Conservation (phyloP, 2,888 invertebrate species). For the Hypomecis punctinalis region DNA sequence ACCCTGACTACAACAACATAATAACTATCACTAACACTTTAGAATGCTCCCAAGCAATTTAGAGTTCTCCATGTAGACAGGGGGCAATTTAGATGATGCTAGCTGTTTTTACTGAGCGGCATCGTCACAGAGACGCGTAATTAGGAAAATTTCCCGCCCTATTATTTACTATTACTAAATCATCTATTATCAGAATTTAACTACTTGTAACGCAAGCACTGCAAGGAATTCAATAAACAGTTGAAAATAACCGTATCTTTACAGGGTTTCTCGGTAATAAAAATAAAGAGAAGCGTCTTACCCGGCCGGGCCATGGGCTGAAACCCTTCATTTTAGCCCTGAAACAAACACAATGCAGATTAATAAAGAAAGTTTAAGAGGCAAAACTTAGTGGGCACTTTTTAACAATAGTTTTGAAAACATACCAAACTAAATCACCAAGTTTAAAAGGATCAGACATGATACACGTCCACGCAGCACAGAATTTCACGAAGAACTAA, state of each 20-base stretch:
- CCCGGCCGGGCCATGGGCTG: slow-evolving; percentile 98
- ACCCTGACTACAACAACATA: slow-evolving; percentile 3
- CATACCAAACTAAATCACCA: slow-evolving; percentile 85
- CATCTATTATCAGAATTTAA: slow-evolving; percentile 46
- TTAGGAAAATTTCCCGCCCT: slow-evolving; percentile 65
- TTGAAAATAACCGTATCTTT: slow-evolving; percentile 39
- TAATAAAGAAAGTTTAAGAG: slow-evolving; percentile 37
- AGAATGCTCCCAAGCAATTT: background rate
- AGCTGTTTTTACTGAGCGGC: slow-evolving; percentile 42
- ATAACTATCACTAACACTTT: background rate
- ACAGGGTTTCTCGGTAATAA: slow-evolving; percentile 36
- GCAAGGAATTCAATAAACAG: background rate
- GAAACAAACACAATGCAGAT: slow-evolving; percentile 71
- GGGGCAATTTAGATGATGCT: slow-evolving; percentile 17
- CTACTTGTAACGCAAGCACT: slow-evolving; percentile 1
- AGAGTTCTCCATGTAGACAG: background rate
- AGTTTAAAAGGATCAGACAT: slow-evolving; percentile 80
- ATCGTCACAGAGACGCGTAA: slow-evolving; percentile 45
- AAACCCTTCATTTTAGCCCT: slow-evolving; percentile 99
- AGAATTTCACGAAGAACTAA: slow-evolving; percentile 77
- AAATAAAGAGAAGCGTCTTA: slow-evolving; percentile 86
- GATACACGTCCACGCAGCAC: slow-evolving; percentile 57
- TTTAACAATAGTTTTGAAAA: slow-evolving; percentile 52
- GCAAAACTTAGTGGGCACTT: slow-evolving; percentile 67
- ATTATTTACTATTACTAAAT: slow-evolving; percentile 41